Evolutionary conservation across 2,113 vertebrate species (phyloP).

Genomic region (Mionectes macconnelli): DNA sequence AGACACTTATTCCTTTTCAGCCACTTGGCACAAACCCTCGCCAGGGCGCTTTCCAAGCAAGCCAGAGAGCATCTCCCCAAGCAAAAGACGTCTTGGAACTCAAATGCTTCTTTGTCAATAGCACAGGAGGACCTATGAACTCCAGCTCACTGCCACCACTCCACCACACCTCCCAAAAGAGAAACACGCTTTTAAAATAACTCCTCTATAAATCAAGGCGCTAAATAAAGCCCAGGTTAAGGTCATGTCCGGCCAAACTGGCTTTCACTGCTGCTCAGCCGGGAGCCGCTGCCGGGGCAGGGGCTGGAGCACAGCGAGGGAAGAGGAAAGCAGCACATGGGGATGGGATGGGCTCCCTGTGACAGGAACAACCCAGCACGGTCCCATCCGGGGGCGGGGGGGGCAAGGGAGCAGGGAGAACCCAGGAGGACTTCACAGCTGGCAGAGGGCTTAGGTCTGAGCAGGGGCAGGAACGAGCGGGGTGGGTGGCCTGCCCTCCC

Average conservation of each 20-base stretch:
- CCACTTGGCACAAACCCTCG: neutral
- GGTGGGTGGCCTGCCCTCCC: neutral
- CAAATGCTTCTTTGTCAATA: conserved; percentile 31
- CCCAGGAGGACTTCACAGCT: neutral
- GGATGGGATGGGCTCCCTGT: neutral
- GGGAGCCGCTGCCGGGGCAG: neutral
- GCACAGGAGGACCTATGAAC: neutral
- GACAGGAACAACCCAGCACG: neutral
- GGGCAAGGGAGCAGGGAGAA: neutral
- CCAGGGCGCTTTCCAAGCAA: neutral
- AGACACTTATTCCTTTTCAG: neutral
- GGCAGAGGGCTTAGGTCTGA: neutral
- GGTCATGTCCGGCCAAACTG: conserved; percentile 24
- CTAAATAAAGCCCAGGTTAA: conserved; percentile 68
- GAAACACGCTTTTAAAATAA: conserved; percentile 50
- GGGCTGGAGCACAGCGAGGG: neutral
- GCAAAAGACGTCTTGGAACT: neutral
- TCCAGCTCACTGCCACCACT: neutral
- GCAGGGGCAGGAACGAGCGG: neutral
- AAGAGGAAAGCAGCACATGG: neutral
- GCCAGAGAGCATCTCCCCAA: neutral
- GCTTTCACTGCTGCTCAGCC: conserved; percentile 30
- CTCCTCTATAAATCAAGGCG: conserved; percentile 26
- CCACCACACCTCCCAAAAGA: conserved; percentile 38
- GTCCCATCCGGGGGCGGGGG: neutral